Evolutionary conservation across 2,113 vertebrate species (phyloP).

Genomic region (Zapus hudsonius): DNA sequence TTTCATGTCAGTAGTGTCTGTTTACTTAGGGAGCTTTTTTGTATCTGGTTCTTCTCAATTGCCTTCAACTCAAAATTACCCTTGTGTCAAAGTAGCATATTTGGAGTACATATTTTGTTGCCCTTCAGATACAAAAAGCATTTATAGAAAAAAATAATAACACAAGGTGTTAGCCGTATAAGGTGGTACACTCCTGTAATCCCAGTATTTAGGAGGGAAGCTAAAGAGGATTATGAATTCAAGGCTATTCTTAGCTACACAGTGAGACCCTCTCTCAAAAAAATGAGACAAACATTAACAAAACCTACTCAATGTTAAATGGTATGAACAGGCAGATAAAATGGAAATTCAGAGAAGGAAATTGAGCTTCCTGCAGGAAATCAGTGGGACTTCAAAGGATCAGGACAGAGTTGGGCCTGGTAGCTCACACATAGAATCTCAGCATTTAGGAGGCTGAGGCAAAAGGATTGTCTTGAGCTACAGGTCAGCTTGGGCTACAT

Average conservation of each 20-base stretch:
- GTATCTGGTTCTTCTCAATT: too few species aligned
- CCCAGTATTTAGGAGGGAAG: too few species aligned
- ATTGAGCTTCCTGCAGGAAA: not conserved
- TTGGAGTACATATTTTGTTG: not conserved
- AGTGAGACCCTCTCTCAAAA: not conserved
- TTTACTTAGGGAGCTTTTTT: too few species aligned
- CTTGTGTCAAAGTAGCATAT: too few species aligned
- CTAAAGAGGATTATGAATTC: not conserved
- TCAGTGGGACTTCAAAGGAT: constrained; percentile 24
- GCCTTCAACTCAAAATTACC: too few species aligned
- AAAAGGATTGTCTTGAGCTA: too few species aligned
- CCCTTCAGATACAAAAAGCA: not conserved
- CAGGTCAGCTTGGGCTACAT: too few species aligned
- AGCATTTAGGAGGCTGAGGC: too few species aligned
- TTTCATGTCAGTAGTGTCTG: too few species aligned
- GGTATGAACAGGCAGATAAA: not conserved
- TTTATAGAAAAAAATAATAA: not conserved
- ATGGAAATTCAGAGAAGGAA: constrained; percentile 3
- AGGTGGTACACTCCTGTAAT: too few species aligned
- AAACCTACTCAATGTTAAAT: not conserved
- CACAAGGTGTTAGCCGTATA: too few species aligned
- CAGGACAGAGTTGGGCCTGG: not conserved
- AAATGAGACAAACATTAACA: not conserved
- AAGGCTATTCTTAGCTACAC: not conserved
- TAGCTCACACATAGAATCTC: too few species aligned